Conservation (phyloP, 1,140 invertebrate species). For the Magallana angulata region DNA sequence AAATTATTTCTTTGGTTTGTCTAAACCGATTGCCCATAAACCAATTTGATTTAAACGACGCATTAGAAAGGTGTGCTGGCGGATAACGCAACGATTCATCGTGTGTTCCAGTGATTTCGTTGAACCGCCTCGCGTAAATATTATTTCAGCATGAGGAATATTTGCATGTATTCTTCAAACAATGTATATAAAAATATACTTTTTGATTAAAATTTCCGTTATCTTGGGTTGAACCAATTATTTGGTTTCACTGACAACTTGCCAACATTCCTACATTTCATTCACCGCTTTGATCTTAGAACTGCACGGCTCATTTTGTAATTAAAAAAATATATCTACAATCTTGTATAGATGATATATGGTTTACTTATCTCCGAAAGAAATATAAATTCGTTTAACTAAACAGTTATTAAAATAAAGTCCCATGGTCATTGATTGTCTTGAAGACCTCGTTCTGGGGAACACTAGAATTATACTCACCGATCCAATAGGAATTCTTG, state of each 20-base stretch:
- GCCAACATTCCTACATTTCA: conserved; percentile 9
- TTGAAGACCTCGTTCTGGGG: no score
- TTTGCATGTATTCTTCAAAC: not conserved
- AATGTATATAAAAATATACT: not conserved
- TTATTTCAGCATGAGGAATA: not conserved
- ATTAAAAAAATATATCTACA: not conserved
- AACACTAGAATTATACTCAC: conserved; percentile 58
- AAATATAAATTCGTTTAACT: no score
- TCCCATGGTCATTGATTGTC: no score
- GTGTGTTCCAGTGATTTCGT: not conserved
- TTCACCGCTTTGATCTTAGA: not conserved
- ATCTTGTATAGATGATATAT: not conserved
- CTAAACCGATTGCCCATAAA: no score
- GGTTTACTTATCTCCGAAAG: not conserved
- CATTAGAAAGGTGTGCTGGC: no score
- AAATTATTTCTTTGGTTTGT: no score
- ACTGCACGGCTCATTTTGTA: conserved; percentile 2
- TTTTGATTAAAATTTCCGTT: not conserved
- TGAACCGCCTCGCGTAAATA: conserved; percentile 1
- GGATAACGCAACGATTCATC: not conserved
- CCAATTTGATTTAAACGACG: no score
- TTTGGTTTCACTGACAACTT: not conserved
- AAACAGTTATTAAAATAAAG: no score
- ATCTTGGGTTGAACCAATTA: not conserved
- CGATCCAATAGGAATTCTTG: conserved; percentile 76